Evolutionary conservation across 2,888 invertebrate species (phyloP).

Genomic region (Tetheella fluctuosa): DNA sequence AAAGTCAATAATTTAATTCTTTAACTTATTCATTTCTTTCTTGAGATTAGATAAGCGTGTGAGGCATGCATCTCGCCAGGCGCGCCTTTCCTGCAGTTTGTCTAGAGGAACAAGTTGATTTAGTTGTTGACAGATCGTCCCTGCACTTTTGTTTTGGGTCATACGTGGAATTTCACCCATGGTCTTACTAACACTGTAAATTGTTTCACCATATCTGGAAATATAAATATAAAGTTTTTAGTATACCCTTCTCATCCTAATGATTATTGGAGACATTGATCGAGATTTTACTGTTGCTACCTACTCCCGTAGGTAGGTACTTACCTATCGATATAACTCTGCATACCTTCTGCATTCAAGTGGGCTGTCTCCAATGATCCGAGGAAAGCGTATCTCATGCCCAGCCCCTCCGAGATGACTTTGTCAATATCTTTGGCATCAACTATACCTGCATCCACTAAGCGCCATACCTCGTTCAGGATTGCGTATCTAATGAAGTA

Average conservation of each 20-base stretch:
- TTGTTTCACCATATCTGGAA: constrained; percentile 83
- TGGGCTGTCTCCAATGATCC: constrained; percentile 97
- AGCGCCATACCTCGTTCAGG: constrained; percentile 95
- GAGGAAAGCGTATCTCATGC: constrained; percentile 97
- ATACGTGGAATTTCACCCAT: constrained; percentile 91
- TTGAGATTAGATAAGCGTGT: constrained; percentile 92
- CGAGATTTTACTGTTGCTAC: not conserved
- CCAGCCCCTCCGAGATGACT: constrained; percentile 97
- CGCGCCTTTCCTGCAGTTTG: constrained; percentile 88
- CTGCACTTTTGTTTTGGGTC: constrained; percentile 85
- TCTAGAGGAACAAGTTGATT: constrained; percentile 90
- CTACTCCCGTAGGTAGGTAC: constrained; percentile 6
- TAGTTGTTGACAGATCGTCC: constrained; percentile 88
- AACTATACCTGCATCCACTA: constrained; percentile 93
- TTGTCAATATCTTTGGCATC: constrained; percentile 95
- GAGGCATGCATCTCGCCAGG: constrained; percentile 93
- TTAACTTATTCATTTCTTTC: constrained; percentile 85
- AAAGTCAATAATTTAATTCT: constrained; percentile 39
- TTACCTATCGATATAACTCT: constrained; percentile 84
- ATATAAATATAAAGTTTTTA: constrained; percentile 12
- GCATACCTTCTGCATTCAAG: constrained; percentile 95
- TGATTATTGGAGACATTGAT: not conserved
- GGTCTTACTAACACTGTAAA: constrained; percentile 86
- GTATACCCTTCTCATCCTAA: not conserved
- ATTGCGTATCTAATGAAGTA: constrained; percentile 90